phyloP scores from a whole-genome alignment of 1,140 invertebrate species.

The Drosophila kepulauana region DNA sequence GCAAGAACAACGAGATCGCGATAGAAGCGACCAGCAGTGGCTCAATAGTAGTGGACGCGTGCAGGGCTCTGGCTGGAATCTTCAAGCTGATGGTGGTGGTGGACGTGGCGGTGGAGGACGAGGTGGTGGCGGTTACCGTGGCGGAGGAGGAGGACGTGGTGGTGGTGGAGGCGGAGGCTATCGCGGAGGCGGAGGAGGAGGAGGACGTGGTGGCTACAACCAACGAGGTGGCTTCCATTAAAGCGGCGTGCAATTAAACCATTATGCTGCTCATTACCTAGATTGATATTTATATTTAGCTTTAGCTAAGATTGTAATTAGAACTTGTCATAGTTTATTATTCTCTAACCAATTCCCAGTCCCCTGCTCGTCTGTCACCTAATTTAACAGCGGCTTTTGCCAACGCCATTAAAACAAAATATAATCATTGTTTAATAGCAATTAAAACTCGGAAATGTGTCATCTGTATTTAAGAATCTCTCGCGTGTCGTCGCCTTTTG shows the following conservation, averaged over 20 bases:
- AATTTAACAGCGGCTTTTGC: slow-evolving; percentile 16
- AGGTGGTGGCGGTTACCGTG: slow-evolving; percentile 22
- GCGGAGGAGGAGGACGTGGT: slow-evolving; percentile 50
- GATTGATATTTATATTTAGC: slow-evolving; percentile 40
- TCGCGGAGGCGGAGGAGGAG: slow-evolving; percentile 61
- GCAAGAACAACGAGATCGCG: slow-evolving; percentile 44
- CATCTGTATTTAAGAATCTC: slow-evolving; percentile 29
- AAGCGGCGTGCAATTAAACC: slow-evolving; percentile 13
- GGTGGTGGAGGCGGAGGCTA: slow-evolving; percentile 72
- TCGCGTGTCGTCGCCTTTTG: slow-evolving; percentile 20
- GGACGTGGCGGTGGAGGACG: slow-evolving; percentile 51
- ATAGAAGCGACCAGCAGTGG: slow-evolving; percentile 58
- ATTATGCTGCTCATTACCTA: slow-evolving; percentile 29
- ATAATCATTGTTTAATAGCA: slow-evolving; percentile 33
- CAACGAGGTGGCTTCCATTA: slow-evolving; percentile 58
- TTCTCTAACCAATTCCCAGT: background rate
- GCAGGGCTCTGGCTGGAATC: slow-evolving; percentile 76
- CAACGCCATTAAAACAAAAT: slow-evolving; percentile 8
- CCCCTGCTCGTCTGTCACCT: slow-evolving; percentile 3
- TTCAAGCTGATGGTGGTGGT: slow-evolving; percentile 55
- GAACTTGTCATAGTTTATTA: slow-evolving; percentile 23
- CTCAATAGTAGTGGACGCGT: slow-evolving; percentile 73
- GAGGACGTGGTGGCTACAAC: slow-evolving; percentile 71
- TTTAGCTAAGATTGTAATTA: slow-evolving; percentile 27
- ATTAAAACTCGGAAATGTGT: slow-evolving; percentile 28